Evolutionary conservation across 2,113 vertebrate species (phyloP).

Genomic region (Holacanthus passer): DNA sequence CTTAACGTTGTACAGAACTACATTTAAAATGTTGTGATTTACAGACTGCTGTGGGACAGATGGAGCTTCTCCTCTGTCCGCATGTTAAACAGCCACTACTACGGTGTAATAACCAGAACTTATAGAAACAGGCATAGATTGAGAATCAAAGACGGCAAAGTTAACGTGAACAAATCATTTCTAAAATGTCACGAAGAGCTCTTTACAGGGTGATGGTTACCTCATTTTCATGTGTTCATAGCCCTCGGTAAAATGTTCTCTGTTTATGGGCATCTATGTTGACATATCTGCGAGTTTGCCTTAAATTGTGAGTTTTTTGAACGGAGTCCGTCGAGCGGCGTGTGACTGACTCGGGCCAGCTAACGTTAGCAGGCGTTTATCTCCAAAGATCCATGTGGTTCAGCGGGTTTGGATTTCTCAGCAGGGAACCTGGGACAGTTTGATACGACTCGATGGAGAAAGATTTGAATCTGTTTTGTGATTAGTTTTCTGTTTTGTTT

Average conservation of each 20-base stretch:
- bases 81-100: too few relatives aligned
- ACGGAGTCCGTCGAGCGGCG: not conserved
- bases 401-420: not conserved
- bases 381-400: not conserved
- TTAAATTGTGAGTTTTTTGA: not conserved
- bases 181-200: too few relatives aligned
- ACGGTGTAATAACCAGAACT: too few relatives aligned
- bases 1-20: not conserved
- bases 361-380: not conserved
- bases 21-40: too few relatives aligned
- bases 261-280: not conserved
- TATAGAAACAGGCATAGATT: too few relatives aligned
- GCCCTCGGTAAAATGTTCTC: not conserved
- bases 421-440: accelerated
- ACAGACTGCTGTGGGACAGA: too few relatives aligned
- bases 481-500: not conserved
- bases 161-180: not conserved
- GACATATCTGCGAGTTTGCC: too few relatives aligned
- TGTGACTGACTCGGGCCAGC: not conserved
- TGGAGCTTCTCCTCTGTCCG: too few relatives aligned
- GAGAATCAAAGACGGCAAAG: not conserved
- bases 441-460: accelerated
- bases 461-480: accelerated
- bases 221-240: not conserved
- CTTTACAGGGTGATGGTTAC: too few relatives aligned